Base-by-base conservation (phyloP, 2,888 invertebrate genomes). In the Tipula unca region DNA sequence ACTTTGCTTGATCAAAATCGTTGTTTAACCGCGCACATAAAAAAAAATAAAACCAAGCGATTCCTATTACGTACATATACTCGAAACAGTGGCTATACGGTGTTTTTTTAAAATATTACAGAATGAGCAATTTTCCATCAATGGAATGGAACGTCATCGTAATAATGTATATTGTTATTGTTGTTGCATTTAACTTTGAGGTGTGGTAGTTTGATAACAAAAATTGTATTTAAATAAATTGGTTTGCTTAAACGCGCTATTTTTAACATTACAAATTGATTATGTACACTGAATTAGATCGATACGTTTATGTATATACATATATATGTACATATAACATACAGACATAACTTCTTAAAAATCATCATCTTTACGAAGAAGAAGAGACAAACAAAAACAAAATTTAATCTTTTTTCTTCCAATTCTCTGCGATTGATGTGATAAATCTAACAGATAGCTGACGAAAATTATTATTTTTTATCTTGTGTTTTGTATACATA, bases 401-500 rank as follows among this genome's bases (percentile, higher is more conserved):
- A 32, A 32, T 32, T 32, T 32, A 32, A n/a, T n/a, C n/a, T 6
- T 6, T 32, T 32, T 32, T 32, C 6, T 32, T 32, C 3, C 32
- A 32, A 32, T 32, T 32, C 32, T 6, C n/a, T 10, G 8, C 4
- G 69, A 69, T 69, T 25, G 25, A 69, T 69, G 69, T 69, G 69
- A 69, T 69, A 69, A 69, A 69, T 69, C 17, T 69, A 69, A 69
- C 69, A 69, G 69, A 69, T 69, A 69, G 69, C 69, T 69, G 69
- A 25, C 10, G 25, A 69, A 69, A 48, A 25, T 25, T 69, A 69
- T 3, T 25, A 17, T 17, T 10, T 69, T 17, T 48, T 13, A 17
- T 1, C 5, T 3, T 6, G 5, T 48, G n/a, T 17, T 48, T 39
- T 48, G 8, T 69, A 8, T 20, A 69, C 25, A 69, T 69, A 69